These are phyloP conservation scores for Hydractinia echinata DNA, from an alignment of 30 jellyfish, hydroid and myxozoan genomes.

Conservation along the genomic window DNA sequence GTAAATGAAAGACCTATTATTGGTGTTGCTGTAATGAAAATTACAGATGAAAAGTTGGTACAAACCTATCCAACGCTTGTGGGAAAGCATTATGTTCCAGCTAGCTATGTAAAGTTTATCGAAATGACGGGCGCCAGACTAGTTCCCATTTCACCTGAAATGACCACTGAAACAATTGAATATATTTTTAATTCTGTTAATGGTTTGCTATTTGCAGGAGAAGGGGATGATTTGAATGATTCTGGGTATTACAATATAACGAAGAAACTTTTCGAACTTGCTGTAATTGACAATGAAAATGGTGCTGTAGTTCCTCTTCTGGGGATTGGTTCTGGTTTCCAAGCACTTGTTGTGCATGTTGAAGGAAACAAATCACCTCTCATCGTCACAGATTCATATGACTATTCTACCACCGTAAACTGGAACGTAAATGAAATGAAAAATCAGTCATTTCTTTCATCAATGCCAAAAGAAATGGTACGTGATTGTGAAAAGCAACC, in stretches of 20 bases:
- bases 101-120: constrained; percentile 72
- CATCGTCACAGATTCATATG: constrained; percentile 49
- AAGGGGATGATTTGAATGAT: constrained; percentile 46
- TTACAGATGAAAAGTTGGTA: constrained; percentile 56
- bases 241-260: constrained; percentile 42
- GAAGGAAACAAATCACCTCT: constrained; percentile 29
- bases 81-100: constrained; percentile 76
- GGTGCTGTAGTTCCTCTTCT: constrained; percentile 66
- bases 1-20: constrained; percentile 41
- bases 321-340: constrained; percentile 79
- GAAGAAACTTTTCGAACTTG: constrained; percentile 31
- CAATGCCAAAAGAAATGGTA: constrained; percentile 14
- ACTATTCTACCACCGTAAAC: constrained; percentile 45
- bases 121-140: constrained; percentile 88
- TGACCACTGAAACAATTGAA: constrained; percentile 17
- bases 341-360: constrained; percentile 46
- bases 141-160: constrained; percentile 75
- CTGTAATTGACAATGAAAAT: constrained; percentile 41
- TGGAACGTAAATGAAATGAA: constrained; percentile 13
- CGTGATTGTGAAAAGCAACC: background rate
- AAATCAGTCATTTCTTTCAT: constrained; percentile 23
- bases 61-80: constrained; percentile 41
- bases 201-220: constrained; percentile 76
- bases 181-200: constrained; percentile 38
- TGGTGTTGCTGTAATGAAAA: constrained; percentile 53